Evolutionary conservation across 2,797 vertebrate species (phyloP).

Genomic region (Hozukius guyotensis): DNA sequence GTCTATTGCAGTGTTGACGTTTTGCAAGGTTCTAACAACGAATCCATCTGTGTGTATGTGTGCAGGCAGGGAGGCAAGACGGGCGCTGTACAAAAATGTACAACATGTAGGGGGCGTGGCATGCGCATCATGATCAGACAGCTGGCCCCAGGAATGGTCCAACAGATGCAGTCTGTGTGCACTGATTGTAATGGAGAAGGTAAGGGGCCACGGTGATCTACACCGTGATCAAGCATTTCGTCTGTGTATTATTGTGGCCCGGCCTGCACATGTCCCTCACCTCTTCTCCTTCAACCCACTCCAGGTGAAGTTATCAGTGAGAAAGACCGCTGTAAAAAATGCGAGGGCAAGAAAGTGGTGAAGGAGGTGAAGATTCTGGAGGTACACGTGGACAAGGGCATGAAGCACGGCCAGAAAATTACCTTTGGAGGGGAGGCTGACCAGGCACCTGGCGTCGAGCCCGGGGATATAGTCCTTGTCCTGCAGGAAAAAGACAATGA

Average conservation of each 20-base stretch:
- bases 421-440: slow-evolving; percentile 98
- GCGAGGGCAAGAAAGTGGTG: slow-evolving; percentile 97
- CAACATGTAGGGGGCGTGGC: slow-evolving; percentile 93
- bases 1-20: too few relatives aligned
- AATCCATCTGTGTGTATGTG: slow-evolving; percentile 2
- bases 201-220: slow-evolving; percentile 55
- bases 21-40: not conserved
- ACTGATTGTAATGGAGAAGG: slow-evolving; percentile 98
- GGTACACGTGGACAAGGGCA: slow-evolving; percentile 99
- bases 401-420: slow-evolving; percentile 98
- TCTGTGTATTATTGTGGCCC: not conserved
- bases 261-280: not conserved
- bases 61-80: slow-evolving; percentile 97
- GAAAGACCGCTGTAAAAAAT: slow-evolving; percentile 99
- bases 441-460: slow-evolving; percentile 94
- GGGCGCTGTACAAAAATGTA: slow-evolving; percentile 96
- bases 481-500: slow-evolving; percentile 98
- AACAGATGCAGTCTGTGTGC: slow-evolving; percentile 99
- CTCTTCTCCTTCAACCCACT: not conserved
- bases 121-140: slow-evolving; percentile 98
- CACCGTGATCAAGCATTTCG: not conserved
- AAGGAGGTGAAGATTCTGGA: slow-evolving; percentile 99
- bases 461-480: slow-evolving; percentile 96
- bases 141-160: slow-evolving; percentile 97
- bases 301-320: slow-evolving; percentile 98